Evolutionary conservation across 2,888 invertebrate genomes (phyloP), one percentile per base, ranked within the genome.

Genomic region (Cinara cedri): DNA sequence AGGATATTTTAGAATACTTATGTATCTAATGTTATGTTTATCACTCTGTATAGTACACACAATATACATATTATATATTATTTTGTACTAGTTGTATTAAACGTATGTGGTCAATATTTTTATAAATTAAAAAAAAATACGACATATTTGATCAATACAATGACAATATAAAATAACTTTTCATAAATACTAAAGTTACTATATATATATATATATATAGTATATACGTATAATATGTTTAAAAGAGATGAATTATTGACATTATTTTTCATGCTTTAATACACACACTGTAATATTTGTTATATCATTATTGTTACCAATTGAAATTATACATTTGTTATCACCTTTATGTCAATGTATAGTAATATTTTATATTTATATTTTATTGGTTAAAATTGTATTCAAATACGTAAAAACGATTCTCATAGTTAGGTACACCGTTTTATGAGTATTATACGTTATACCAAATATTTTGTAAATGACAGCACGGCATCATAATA

Each of bases 201-300:
- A n/a, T n/a, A n/a, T n/a, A n/a, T n/a, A n/a, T n/a, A n/a, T n/a
- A n/a, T n/a, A n/a, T n/a, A n/a, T n/a, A 44, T 46, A 16, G 57
- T 16, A 24, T 21, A n/a, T 16, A 2, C 44, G 21, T 24, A 19
- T 1, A 6, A 3, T 34, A 21, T 24, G 34, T 24, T 3, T 10
- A 44, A 34, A 34, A 57, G 24, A 57, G 57, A 71, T 57, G 14
- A 57, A 54, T 13, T 44, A 44, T 72, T 60, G 24, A 60, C 72
- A 24, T 44, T 24, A 11, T 3, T 44, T 14, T 65, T 65, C 46
- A 11, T 2, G 9, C 4, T 4, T 42, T 10, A 2, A 21, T 46
- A 16, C 57, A 72, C 44, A 44, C 21, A 34, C 34, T 34, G 34
- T 6, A 57, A n/a, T 2, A 46, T 24, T 8, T 21, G 24, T 72